Evolutionary conservation across 2,888 invertebrate species (phyloP).

Genomic region (Hemaris fuciformis): DNA sequence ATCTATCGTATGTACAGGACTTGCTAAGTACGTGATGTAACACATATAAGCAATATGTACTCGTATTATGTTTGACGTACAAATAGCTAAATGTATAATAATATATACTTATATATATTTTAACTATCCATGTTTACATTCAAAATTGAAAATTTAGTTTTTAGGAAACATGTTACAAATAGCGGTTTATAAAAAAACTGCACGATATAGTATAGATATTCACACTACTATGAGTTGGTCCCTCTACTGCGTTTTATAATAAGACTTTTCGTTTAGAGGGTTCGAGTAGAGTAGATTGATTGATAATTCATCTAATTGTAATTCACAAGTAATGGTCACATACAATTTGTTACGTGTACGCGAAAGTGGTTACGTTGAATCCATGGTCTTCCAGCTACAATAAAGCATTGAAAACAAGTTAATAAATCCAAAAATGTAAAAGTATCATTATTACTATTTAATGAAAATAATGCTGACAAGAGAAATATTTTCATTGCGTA

Average conservation of each 20-base stretch:
- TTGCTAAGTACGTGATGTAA: background rate
- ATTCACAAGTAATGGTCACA: constrained; percentile 61
- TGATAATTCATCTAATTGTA: constrained; percentile 59
- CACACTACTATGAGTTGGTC: constrained; percentile 24
- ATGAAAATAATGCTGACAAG: background rate
- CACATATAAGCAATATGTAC: constrained; percentile 64
- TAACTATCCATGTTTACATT: constrained; percentile 74
- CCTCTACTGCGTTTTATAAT: constrained; percentile 21
- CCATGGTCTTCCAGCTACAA: constrained; percentile 57
- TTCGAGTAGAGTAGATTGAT: constrained; percentile 39
- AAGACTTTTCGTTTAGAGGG: constrained; percentile 6
- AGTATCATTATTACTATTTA: constrained; percentile 16
- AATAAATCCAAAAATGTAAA: constrained; percentile 19
- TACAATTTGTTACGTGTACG: constrained; percentile 36
- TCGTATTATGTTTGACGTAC: constrained; percentile 55
- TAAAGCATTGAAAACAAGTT: constrained; percentile 46
- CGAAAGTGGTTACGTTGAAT: constrained; percentile 33
- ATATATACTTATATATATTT: constrained; percentile 44
- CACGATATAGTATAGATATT: constrained; percentile 28
- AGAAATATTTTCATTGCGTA: background rate
- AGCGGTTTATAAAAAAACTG: constrained; percentile 36
- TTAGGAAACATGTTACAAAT: constrained; percentile 18
- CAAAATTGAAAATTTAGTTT: constrained; percentile 64
- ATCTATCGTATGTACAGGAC: constrained; percentile 26
- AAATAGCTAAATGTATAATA: constrained; percentile 59